Percentiles rank a stretch among this genome's conserved stretches.
Evolutionary conservation across 2,113 vertebrate genomes (phyloP).

Genomic region (Orycteropus afer): DNA sequence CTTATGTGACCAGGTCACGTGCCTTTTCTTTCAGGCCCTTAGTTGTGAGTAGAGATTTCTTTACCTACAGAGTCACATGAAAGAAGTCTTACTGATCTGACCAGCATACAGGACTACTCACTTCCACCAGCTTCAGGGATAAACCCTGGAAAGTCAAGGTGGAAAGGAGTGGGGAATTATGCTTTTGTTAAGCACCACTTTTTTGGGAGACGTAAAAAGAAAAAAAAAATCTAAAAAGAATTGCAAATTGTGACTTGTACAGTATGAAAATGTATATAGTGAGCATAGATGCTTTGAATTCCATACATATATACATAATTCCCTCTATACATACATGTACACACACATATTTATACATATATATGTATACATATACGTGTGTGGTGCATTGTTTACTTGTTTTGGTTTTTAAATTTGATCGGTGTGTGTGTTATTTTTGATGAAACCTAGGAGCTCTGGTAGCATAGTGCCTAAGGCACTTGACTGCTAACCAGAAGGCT

Average conservation of each 20-base stretch:
- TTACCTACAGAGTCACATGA: not conserved
- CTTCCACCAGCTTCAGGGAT: not conserved
- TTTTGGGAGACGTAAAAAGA: not conserved
- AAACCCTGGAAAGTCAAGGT: not conserved
- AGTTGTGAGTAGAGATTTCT: not conserved
- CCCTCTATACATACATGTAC: too few species aligned
- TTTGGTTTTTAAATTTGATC: not conserved
- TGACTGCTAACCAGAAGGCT: too few species aligned
- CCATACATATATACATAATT: too few species aligned
- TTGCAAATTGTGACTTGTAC: not conserved
- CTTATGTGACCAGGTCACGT: not conserved
- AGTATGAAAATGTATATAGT: not conserved
- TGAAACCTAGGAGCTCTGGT: too few species aligned
- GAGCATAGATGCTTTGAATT: slow-evolving; percentile 10
- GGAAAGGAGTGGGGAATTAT: not conserved
- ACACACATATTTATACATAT: not conserved
- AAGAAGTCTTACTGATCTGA: not conserved
- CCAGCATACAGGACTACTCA: not conserved
- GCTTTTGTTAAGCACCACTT: not conserved
- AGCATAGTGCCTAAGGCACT: too few species aligned
- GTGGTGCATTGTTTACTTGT: not conserved
- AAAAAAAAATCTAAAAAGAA: not conserved
- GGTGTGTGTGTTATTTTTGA: slow-evolving; percentile 21
- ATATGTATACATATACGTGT: not conserved
- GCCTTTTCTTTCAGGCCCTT: not conserved